Evolutionary conservation across 2,113 vertebrate genomes (phyloP), one percentile per base, ranked within the genome.

Genomic region (Lampris incognitus): DNA sequence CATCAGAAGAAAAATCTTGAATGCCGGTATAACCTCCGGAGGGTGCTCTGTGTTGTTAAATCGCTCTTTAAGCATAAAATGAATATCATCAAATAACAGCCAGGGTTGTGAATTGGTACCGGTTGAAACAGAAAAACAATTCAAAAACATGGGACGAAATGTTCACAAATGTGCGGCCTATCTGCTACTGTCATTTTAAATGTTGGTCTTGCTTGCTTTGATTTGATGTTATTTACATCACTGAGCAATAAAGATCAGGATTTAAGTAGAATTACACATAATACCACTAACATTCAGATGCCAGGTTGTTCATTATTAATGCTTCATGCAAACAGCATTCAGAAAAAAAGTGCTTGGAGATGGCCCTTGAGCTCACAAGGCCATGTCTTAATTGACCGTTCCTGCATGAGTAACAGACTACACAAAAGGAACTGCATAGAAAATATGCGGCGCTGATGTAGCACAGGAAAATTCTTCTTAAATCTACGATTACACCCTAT

Each of bases 11-110:
- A 9, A 41, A 48, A 79, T 68, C 76, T 79, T 69, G 60, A n/a
- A 51, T 74, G 57, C 63, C 5, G 1, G 60, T 11, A 11, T 49
- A 70, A 72, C 78, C 75, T 75, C 39, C 24, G 24, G 24, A 24
- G 24, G 24, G 24, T 24, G 24, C 24, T 24, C 24, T 24, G 24
- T 24, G 24, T 24, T 24, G 24, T 24, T 24, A 24, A 24, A 24
- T 24, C 24, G 24, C 0, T 24, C 24, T 24, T 24, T 24, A 24
- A 24, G 24, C 24, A 24, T 24, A 24, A 24, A 24, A 24, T 24
- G 24, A 24, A 24, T 24, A 24, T 24, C 24, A 24, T 24, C 24
- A 24, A 24, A 24, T 24, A 24, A 24, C 24, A 24, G 24, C 24
- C 24, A 24, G 24, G 24, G 24, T 24, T 24, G 24, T 24, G 24